Evolutionary conservation across 2,888 invertebrate species (phyloP), one percentile per base, ranked within the genome.

Genomic region (Dyspetes luteomarginatus): DNA sequence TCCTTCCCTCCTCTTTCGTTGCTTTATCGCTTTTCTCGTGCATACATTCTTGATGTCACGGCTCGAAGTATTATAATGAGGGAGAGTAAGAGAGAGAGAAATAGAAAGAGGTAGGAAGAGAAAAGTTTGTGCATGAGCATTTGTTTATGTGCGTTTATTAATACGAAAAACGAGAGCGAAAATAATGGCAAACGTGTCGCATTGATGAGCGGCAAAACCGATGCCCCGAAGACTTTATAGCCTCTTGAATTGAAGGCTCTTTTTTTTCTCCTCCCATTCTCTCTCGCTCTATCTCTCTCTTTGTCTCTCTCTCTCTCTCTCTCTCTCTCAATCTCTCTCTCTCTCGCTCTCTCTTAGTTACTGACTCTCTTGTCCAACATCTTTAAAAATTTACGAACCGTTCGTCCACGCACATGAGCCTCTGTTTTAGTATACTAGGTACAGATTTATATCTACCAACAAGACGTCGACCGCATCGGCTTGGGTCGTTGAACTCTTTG

Each of bases 21-120:
- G 19, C 22, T 52, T 15, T 50, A 12, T 45, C 45, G 50, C 15
- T 50, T 45, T 43, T 45, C 58, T 58, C 56, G 56, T 26, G 24
- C 74, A 82, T 84, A 83, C 82, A 83, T 84, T 85, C 84, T 84
- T 83, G 83, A 84, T 84, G 84, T 83, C 84, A 84, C 82, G 83
- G 81, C 83, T 81, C 48, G 62, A n/a, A 79, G 74, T 62, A 83
- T 84, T 78, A 82, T 83, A 30, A 36, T 36, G 36, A 36, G 60
- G 5, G 64, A 19, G 43, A 19, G 43, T 22, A 45, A 64, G 43
- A 43, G 62, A 64, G 62, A 60, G 30, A 60, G 30, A 60, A 28
- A 60, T 26, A 60, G 78, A 82, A 79, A 62, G 48, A 22, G 24
- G 45, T 48, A n/a, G 15, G 7, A 45, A 12, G 36, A n/a, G 43